Evolutionary conservation across 2,797 vertebrate genomes (phyloP).

Genomic region (Rhynchonycteris naso): DNA sequence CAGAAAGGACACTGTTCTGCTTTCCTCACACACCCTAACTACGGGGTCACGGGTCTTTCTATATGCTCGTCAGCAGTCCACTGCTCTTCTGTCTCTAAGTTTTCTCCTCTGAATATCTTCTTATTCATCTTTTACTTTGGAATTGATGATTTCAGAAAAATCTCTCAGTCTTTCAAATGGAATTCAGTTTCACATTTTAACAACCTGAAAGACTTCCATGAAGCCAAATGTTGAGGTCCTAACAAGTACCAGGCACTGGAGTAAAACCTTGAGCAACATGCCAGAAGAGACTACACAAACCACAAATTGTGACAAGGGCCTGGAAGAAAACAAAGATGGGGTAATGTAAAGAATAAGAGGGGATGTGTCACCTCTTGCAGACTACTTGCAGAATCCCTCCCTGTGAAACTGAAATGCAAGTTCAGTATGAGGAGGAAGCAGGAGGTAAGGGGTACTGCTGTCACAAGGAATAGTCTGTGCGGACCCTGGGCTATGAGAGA

Average conservation of each 20-base stretch:
- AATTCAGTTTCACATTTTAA: conserved; percentile 14
- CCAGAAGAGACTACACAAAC: not conserved
- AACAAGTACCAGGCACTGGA: not conserved
- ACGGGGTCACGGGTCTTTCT: not conserved
- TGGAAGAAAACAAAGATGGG: not conserved
- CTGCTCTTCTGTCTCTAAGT: not conserved
- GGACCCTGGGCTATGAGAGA: no score
- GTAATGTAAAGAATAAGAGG: not conserved
- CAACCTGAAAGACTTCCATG: not conserved
- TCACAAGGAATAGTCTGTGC: not conserved
- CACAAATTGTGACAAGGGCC: not conserved
- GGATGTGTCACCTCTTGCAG: not conserved
- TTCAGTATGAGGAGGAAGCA: not conserved
- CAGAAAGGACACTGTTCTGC: not conserved
- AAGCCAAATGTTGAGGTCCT: not conserved
- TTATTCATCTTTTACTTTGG: not conserved
- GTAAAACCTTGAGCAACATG: not conserved
- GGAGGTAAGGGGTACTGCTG: not conserved
- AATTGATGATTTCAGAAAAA: conserved; percentile 30
- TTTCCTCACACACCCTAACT: not conserved
- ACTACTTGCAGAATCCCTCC: not conserved
- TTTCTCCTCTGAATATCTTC: not conserved
- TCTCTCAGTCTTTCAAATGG: not conserved
- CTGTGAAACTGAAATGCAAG: not conserved
- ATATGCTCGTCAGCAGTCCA: not conserved